Evolutionary conservation across 2,797 vertebrate genomes (phyloP), one percentile per base, ranked within the genome.

Genomic region (Pogoniulus pusillus): DNA sequence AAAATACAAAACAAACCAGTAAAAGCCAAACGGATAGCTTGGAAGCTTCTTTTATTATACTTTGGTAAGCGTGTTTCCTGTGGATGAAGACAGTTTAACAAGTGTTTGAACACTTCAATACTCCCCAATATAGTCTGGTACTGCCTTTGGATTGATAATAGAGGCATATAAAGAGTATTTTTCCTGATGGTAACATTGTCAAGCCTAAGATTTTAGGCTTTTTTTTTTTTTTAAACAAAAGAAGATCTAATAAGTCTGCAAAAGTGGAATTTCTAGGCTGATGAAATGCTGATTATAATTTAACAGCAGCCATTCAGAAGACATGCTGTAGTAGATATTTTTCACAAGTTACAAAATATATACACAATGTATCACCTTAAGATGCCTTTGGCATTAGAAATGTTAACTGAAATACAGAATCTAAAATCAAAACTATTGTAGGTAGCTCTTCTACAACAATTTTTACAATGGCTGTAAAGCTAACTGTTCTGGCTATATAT

Each of bases 291-390:
- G 93, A 77, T 93, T 95, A 95, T 97, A 97, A 98, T 93, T 97
- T 98, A 98, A 96, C 92, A 97, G 96, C 94, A 97, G 96, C 94
- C 95, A 82, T 93, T 95, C 91, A 94, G 94, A 96, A 96, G 93
- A 95, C 87, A 91, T 55, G 70, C 93, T 95, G 93, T 93, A 93
- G 94, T 92, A 95, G 94, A 93, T 96, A 90, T 94, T 96, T 96
- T 94, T 87, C 95, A 95, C 87, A 96, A 96, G 91, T 95, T 97
- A 98, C 98, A 98, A 98, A 98, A 99, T 98, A 98, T 99, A 98
- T 98, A 99, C 96, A 99, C 96, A 98, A 97, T 91, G 59, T 87
- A 97, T 97, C 94, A 97, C 93, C 94, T 96, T 94, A 89, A 97
- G 94, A 96, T 95, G 95, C 86, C 96, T 96, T 95, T 96, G 95